Evolutionary conservation across 2,113 vertebrate genomes (phyloP).

Genomic region (Aegotheles bennettii): DNA sequence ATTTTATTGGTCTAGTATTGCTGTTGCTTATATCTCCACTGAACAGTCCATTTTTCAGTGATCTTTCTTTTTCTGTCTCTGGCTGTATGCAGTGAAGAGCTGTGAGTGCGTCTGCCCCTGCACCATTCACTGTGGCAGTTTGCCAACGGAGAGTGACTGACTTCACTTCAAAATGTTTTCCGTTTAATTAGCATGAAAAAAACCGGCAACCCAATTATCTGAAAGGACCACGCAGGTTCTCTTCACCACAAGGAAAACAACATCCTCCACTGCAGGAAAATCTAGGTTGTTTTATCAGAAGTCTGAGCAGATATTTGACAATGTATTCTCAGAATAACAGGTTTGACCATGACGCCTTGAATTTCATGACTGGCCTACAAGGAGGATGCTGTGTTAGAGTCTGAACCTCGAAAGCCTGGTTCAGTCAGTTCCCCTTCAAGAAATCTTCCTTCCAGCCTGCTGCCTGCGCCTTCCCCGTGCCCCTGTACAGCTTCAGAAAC

Average conservation of each 20-base stretch:
- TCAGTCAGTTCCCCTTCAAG: background rate
- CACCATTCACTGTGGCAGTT: background rate
- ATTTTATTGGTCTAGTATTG: conserved; percentile 16
- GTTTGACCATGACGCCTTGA: background rate
- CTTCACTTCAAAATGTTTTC: conserved; percentile 40
- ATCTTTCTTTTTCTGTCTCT: background rate
- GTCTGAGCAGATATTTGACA: background rate
- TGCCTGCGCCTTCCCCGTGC: background rate
- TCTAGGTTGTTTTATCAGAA: background rate
- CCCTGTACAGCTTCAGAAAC: accelerated
- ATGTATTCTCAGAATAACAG: background rate
- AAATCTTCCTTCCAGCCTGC: background rate
- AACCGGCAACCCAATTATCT: conserved; percentile 1
- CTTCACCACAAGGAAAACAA: background rate
- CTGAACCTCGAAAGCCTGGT: background rate
- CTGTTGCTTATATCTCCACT: background rate
- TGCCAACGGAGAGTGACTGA: conserved; percentile 24
- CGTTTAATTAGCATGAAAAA: conserved; percentile 51
- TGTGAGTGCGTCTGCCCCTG: background rate
- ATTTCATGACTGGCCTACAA: background rate
- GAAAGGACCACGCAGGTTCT: background rate
- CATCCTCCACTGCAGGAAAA: background rate
- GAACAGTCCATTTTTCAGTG: background rate
- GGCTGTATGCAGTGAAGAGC: accelerated
- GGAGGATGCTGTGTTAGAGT: background rate